A percentile compares a stretch with the other conserved stretches of the same genome.
Conservation (phyloP, 2,888 invertebrate species). For the Aricia artaxerxes region DNA sequence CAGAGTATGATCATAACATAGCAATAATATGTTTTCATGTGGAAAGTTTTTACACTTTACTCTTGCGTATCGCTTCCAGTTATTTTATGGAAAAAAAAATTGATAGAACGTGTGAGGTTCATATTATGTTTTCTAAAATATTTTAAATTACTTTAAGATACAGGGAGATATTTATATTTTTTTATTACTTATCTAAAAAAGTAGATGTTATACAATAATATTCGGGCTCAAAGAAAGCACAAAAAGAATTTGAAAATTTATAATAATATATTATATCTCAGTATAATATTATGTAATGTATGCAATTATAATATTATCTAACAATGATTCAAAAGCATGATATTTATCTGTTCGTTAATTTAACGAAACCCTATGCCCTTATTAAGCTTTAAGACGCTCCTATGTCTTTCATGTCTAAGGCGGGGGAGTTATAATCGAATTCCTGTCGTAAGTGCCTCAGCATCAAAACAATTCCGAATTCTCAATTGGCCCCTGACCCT, state of each 20-base stretch:
- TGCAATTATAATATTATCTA: not conserved
- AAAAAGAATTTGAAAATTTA: no score
- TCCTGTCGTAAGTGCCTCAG: not conserved
- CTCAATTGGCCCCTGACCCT: not conserved
- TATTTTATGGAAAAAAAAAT: no score
- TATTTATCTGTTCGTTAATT: not conserved
- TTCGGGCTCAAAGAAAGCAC: no score
- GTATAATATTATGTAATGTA: not conserved
- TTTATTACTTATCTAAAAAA: no score
- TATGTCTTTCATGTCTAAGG: not conserved
- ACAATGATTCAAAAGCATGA: not conserved
- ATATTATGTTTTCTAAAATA: no score
- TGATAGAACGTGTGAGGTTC: no score
- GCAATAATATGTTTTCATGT: not conserved
- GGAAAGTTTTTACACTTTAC: not conserved
- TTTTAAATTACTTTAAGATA: no score
- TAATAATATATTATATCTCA: no score
- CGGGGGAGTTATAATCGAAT: not conserved
- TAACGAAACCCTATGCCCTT: not conserved
- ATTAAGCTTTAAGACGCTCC: not conserved
- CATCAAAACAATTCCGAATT: not conserved
- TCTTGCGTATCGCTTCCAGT: not conserved
- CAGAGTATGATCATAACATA: not conserved
- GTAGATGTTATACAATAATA: no score
- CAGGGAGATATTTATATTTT: no score